These are phyloP conservation scores for Acleris emargana DNA, from an alignment of 2,888 invertebrate species.

Conservation along the genomic window DNA sequence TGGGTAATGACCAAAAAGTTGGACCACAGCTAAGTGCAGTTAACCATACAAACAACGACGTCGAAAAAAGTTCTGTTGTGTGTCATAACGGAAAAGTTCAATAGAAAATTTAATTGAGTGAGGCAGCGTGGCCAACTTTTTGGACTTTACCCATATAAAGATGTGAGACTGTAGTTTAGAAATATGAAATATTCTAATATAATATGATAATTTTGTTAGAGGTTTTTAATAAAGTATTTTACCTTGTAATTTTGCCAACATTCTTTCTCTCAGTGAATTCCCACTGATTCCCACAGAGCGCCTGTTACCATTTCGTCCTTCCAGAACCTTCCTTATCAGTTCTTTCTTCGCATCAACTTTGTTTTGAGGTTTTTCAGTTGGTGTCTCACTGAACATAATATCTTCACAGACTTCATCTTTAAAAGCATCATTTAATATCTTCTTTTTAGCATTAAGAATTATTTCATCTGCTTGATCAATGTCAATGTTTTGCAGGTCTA, in stretches of 20 bases:
- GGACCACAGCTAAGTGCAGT: too few relatives aligned
- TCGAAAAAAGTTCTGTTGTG: too few relatives aligned
- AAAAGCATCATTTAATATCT: constrained; percentile 56
- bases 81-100: too few relatives aligned
- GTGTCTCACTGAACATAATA: constrained; percentile 46
- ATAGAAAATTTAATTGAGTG: too few relatives aligned
- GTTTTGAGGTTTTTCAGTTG: constrained; percentile 29
- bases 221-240: constrained; percentile 54
- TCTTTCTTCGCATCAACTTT: constrained; percentile 52
- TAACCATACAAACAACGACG: too few relatives aligned
- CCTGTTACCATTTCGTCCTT: constrained; percentile 48
- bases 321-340: constrained; percentile 50
- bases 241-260: constrained; percentile 88
- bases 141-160: too few relatives aligned
- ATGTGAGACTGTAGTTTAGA: too few relatives aligned
- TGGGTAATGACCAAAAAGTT: too few relatives aligned
- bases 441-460: constrained; percentile 60
- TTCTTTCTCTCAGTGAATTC: constrained; percentile 83
- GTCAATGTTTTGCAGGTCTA: constrained; percentile 47
- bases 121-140: too few relatives aligned
- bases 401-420: constrained; percentile 56
- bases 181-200: too few relatives aligned
- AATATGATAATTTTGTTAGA: neutral
- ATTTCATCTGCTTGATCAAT: constrained; percentile 59
- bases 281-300: constrained; percentile 56